Conservation (phyloP, 2,888 invertebrate genomes). For the Plebejus anna region DNA sequence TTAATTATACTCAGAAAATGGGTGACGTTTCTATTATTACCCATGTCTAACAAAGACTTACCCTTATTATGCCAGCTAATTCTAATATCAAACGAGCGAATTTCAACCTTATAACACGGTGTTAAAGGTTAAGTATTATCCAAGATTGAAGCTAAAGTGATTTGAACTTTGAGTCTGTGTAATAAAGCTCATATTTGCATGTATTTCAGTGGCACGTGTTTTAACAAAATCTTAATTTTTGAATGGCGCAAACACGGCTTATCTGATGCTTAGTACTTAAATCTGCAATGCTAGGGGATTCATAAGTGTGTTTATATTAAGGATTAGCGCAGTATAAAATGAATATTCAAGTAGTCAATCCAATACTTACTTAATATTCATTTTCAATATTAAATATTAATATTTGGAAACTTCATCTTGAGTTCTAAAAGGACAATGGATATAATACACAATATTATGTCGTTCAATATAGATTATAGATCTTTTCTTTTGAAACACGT, state of each 20-base stretch:
- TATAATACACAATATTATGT: too few species aligned
- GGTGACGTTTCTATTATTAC: slow-evolving; percentile 8
- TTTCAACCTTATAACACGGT: background rate
- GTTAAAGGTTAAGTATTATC: background rate
- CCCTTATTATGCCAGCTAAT: slow-evolving; percentile 2
- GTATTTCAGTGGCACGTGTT: slow-evolving; percentile 4
- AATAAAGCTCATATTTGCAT: background rate
- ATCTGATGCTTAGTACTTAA: slow-evolving; percentile 16
- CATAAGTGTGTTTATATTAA: background rate
- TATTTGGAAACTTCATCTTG: too few species aligned
- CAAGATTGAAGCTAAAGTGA: background rate
- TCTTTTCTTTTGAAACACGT: too few species aligned
- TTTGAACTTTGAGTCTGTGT: background rate
- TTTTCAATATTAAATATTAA: too few species aligned
- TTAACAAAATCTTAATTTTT: slow-evolving; percentile 13
- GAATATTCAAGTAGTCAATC: too few species aligned
- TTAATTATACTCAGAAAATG: background rate
- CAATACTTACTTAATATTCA: too few species aligned
- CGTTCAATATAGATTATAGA: too few species aligned
- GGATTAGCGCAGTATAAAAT: too few species aligned
- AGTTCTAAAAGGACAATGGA: too few species aligned
- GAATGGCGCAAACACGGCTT: slow-evolving; percentile 18
- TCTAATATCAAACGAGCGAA: background rate
- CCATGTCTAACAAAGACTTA: slow-evolving; percentile 1
- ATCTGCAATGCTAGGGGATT: slow-evolving; percentile 12